Evolutionary conservation across 2,797 vertebrate species (phyloP), one percentile per base, ranked within the genome.

Genomic region (Ciconia nigra): DNA sequence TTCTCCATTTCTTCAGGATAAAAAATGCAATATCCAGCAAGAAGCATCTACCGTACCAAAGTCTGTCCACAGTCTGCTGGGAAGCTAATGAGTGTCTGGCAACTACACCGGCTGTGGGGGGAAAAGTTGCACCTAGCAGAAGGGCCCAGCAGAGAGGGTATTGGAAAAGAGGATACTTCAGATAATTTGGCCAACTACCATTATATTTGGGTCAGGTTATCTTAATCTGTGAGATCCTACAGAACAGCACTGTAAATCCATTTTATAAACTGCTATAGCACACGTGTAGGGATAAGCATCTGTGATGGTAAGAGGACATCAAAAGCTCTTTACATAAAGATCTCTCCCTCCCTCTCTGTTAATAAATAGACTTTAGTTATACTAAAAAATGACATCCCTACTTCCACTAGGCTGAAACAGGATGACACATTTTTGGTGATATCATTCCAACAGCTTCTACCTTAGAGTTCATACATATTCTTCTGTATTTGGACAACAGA

Each of bases 261-360:
- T 74, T 78, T 66, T 28, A 39, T 78, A 25, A 91, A 70, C 14
- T 62, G 35, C n/a, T 55, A n/a, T 4, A 79, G 31, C 25, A 79
- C 26, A 41, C 0, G 0, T 20, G 10, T 18, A 61, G 16, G 29
- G 33, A 46, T 17, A 41, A 74, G 16, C 14, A 47, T 22, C 35
- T 63, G 13, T 52, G 51, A 47, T 1, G 2, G 11, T 16, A 59
- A 71, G 22, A 86, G 37, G 44, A 77, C 15, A 25, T 11, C 9
- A 51, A 77, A 83, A 88, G 47, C 25, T 88, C 76, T 57, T 84
- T 86, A 49, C 3, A 2, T 35, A 78, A 90, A 18, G 4, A 63
- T 41, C 7, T 92, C 28, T 81, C 33, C 25, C 11, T 39, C 47
- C 13, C 42, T 7, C 31, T 77, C 41, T 59, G 17, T 44, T 92